phyloP scores from a whole-genome alignment of 1,140 invertebrate genomes.

The Phocides pigmalion region DNA sequence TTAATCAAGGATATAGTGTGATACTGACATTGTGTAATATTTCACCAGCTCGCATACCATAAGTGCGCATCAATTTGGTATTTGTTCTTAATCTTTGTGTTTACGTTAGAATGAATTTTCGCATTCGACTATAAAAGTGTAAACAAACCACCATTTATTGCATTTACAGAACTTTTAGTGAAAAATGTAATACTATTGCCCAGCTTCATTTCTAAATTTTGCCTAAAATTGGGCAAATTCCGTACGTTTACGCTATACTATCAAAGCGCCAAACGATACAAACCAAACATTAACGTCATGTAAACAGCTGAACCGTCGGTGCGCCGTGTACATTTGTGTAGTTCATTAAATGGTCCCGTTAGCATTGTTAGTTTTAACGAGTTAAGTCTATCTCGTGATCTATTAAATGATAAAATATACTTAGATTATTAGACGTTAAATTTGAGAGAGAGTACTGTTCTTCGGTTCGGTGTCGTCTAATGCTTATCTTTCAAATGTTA shows the following conservation, averaged over 20 bases:
- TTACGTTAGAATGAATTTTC: too few relatives aligned
- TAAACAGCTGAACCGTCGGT: neutral
- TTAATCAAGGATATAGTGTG: too few relatives aligned
- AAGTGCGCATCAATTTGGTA: too few relatives aligned
- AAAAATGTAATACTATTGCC: too few relatives aligned
- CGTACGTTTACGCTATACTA: neutral
- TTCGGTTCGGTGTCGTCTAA: too few relatives aligned
- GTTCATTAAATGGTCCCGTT: conserved; percentile 13
- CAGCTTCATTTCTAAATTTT: too few relatives aligned
- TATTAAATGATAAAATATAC: neutral
- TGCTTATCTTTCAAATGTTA: neutral
- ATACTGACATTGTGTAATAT: too few relatives aligned
- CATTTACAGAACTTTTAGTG: too few relatives aligned
- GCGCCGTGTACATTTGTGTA: neutral
- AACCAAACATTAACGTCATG: neutral
- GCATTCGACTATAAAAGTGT: too few relatives aligned
- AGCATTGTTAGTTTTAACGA: conserved; percentile 6
- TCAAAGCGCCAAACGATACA: neutral
- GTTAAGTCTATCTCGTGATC: neutral
- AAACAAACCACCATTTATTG: too few relatives aligned
- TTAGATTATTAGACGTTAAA: neutral
- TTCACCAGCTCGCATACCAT: too few relatives aligned
- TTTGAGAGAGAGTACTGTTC: conserved; percentile 3
- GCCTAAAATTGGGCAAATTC: neutral
- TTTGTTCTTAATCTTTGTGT: too few relatives aligned